Percentiles rank a stretch among this genome's conserved stretches.
These are phyloP conservation scores for Notodonta dromedarius DNA, from an alignment of 2,888 invertebrate genomes.

Conservation along the genomic window DNA sequence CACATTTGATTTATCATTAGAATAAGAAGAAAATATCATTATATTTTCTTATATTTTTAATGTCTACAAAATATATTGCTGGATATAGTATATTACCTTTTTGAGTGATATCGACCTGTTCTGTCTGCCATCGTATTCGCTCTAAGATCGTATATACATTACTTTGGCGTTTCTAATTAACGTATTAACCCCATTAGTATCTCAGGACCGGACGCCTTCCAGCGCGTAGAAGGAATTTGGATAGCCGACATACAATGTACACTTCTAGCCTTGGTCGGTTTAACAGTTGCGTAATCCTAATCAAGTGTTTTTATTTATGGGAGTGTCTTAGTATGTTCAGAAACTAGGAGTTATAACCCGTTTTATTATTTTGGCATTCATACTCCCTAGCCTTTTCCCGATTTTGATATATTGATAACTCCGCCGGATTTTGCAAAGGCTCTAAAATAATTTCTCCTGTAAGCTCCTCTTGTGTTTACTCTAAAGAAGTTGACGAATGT, in stretches of 20 bases:
- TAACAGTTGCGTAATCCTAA: background rate
- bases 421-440: too few species aligned
- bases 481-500: too few species aligned
- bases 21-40: too few species aligned
- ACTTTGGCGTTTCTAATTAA: background rate
- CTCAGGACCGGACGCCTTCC: background rate
- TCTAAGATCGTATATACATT: background rate
- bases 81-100: too few species aligned
- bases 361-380: background rate
- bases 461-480: too few species aligned
- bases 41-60: background rate
- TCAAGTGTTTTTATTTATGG: background rate
- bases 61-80: background rate
- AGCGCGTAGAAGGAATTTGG: background rate
- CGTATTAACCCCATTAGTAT: background rate
- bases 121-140: background rate
- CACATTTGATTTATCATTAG: too few species aligned
- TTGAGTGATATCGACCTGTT: background rate
- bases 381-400: too few species aligned
- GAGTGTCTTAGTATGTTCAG: background rate
- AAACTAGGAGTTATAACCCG: background rate
- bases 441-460: too few species aligned
- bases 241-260: constrained; percentile 4
- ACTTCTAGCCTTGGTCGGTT: background rate
- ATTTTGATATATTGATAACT: too few species aligned